phyloP scores from a whole-genome alignment of 1,140 invertebrate genomes.

The Lordiphosa mommai region DNA sequence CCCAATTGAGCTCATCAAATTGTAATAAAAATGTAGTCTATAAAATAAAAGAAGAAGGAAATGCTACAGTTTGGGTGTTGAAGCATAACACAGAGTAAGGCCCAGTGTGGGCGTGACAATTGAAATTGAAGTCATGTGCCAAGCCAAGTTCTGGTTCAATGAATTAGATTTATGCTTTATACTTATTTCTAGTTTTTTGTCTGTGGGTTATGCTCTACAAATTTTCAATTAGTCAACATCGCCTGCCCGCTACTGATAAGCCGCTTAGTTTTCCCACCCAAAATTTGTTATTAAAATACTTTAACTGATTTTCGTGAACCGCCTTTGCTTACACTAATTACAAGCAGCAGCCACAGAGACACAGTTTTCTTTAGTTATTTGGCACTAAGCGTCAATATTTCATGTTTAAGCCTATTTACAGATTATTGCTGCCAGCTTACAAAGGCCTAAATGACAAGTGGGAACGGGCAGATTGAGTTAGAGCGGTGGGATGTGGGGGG shows the following conservation, averaged over 20 bases:
- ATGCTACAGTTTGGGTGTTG: constrained; percentile 35
- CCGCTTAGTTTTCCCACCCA: constrained; percentile 36
- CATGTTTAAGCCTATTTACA: constrained; percentile 71
- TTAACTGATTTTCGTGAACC: constrained; percentile 53
- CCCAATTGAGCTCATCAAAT: constrained; percentile 44
- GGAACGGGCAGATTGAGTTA: constrained; percentile 18
- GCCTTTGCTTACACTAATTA: no score
- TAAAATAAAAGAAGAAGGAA: constrained; percentile 15
- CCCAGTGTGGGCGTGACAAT: constrained; percentile 58
- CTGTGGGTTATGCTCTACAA: constrained; percentile 5
- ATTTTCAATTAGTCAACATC: constrained; percentile 61
- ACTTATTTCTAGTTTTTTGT: no score
- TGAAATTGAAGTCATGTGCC: constrained; percentile 36
- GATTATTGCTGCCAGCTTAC: constrained; percentile 75
- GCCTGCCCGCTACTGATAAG: constrained; percentile 38
- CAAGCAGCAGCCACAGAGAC: constrained; percentile 11
- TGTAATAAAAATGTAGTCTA: constrained; percentile 24
- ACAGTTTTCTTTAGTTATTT: constrained; percentile 56
- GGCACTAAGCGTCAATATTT: constrained; percentile 76
- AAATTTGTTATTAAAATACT: constrained; percentile 66
- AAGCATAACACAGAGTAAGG: constrained; percentile 26
- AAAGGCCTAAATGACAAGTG: constrained; percentile 60
- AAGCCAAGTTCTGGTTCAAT: constrained; percentile 50
- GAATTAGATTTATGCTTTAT: constrained; percentile 16
- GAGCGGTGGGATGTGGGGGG: neutral